These are phyloP conservation scores for Tenthredo livida DNA, from an alignment of 2,888 invertebrate species.

Conservation along the genomic window DNA sequence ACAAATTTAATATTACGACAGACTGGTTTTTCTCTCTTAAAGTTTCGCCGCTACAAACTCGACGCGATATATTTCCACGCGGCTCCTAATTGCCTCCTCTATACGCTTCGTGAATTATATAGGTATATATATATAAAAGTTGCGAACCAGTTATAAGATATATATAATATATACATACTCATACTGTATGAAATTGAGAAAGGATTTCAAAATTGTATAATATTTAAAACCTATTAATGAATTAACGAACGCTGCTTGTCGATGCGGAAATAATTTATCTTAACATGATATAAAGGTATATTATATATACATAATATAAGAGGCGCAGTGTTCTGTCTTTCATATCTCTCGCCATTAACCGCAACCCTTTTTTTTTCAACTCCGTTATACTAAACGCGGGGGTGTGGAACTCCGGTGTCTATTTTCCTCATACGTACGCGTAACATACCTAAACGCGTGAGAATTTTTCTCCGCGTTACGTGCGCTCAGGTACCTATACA, in stretches of 20 bases:
- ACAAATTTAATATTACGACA: conserved; percentile 13
- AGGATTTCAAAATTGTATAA: neutral
- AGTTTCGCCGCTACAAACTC: neutral
- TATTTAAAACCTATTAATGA: neutral
- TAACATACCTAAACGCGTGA: neutral
- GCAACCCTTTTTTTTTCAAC: conserved; percentile 9
- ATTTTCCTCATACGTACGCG: neutral
- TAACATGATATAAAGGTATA: neutral
- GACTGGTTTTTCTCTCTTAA: conserved; percentile 3
- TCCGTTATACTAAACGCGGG: neutral
- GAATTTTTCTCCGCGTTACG: neutral
- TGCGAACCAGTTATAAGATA: neutral
- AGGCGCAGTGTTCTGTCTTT: neutral
- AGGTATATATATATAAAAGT: neutral
- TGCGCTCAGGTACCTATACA: neutral
- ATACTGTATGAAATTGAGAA: neutral
- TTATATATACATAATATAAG: neutral
- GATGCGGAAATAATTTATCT: neutral
- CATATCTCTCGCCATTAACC: conserved; percentile 1
- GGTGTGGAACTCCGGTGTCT: neutral
- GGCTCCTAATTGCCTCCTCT: neutral
- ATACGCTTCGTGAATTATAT: neutral
- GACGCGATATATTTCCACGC: neutral
- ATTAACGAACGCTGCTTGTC: neutral
- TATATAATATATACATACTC: neutral